Conservation (phyloP, 1,140 invertebrate genomes). For the Asobara japonica region DNA sequence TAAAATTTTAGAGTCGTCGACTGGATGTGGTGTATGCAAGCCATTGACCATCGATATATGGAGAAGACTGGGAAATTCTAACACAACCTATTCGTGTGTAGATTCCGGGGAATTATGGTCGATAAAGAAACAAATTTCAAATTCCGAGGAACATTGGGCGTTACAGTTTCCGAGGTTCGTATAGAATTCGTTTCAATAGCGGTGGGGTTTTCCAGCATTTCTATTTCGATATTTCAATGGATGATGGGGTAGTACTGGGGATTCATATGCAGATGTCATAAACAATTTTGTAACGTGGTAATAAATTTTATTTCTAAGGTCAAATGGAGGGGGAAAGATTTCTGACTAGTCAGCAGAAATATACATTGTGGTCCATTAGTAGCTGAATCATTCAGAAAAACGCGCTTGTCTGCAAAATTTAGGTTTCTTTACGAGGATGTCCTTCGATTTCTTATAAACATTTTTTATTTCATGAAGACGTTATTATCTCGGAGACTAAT, state of each 20-base stretch:
- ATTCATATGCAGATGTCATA: conserved; percentile 12
- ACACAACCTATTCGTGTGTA: conserved; percentile 57
- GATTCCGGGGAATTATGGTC: conserved; percentile 64
- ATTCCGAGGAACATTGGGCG: conserved; percentile 52
- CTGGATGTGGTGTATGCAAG: conserved; percentile 25
- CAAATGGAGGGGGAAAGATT: not conserved
- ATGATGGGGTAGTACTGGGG: not conserved
- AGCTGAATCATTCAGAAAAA: not conserved
- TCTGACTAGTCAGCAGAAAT: not conserved
- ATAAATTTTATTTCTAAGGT: not conserved
- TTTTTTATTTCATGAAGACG: not conserved
- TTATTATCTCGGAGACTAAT: not conserved
- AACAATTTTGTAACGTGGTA: not conserved
- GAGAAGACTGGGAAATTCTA: conserved; percentile 29
- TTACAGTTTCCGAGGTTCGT: conserved; percentile 55
- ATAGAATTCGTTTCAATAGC: conserved; percentile 10
- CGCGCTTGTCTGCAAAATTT: too few species aligned
- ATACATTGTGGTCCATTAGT: too few species aligned
- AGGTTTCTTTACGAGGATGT: too few species aligned
- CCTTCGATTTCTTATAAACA: too few species aligned
- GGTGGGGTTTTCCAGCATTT: conserved; percentile 20
- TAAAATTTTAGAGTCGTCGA: conserved; percentile 61
- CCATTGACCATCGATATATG: conserved; percentile 2
- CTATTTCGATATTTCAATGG: conserved; percentile 5
- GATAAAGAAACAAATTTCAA: conserved; percentile 66